phyloP scores from a whole-genome alignment of 2,888 invertebrate genomes.

The Seladonia tumulorum region DNA sequence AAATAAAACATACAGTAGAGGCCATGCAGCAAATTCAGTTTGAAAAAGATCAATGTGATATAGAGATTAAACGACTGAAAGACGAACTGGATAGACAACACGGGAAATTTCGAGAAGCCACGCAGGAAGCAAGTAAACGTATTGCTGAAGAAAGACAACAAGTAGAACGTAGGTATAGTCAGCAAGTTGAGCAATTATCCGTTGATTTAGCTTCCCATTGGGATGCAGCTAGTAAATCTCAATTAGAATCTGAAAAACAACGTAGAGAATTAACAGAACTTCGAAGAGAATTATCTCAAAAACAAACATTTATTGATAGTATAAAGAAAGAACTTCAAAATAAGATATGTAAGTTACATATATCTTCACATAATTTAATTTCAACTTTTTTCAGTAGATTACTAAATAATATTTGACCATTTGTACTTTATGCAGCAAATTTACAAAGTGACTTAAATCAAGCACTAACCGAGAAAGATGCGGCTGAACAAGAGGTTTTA shows the following conservation, averaged over 20 bases:
- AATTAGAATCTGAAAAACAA: constrained; percentile 92
- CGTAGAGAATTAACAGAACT: constrained; percentile 91
- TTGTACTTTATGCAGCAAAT: constrained; percentile 85
- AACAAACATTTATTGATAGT: constrained; percentile 91
- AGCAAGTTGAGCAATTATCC: constrained; percentile 91
- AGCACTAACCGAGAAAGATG: constrained; percentile 91
- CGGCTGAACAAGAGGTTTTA: constrained; percentile 92
- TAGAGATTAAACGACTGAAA: constrained; percentile 90
- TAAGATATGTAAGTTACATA: constrained; percentile 87
- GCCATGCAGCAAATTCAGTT: constrained; percentile 91
- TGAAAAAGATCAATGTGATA: constrained; percentile 91
- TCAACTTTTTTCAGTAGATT: not conserved
- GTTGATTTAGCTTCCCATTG: constrained; percentile 92
- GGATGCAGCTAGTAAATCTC: constrained; percentile 90
- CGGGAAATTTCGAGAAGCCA: constrained; percentile 90
- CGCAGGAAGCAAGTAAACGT: constrained; percentile 90
- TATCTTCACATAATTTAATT: not conserved
- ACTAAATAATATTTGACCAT: not conserved
- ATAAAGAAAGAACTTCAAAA: constrained; percentile 91
- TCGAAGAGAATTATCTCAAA: constrained; percentile 91
- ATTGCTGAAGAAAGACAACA: constrained; percentile 90
- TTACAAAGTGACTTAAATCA: constrained; percentile 92
- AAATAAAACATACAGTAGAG: constrained; percentile 89
- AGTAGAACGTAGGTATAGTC: constrained; percentile 90
- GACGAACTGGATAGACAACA: constrained; percentile 92